Conservation (phyloP, 64 coral and sea anemone species). For the Stylophora pistillata region DNA sequence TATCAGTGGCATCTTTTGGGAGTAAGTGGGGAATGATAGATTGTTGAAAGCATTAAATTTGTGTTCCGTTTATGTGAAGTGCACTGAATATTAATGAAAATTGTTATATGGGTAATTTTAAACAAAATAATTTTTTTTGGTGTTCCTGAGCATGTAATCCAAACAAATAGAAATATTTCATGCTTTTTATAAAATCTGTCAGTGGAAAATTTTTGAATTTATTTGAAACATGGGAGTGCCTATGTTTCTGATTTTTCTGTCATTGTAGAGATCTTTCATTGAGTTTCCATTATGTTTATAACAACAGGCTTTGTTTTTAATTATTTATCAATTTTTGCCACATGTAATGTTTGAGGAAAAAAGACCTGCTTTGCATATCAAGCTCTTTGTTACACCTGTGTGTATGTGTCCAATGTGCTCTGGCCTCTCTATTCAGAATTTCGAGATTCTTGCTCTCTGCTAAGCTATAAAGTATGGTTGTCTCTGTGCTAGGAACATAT, state of each 20-base stretch:
- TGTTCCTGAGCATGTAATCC: too few species aligned
- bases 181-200: not conserved
- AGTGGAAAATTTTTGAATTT: not conserved
- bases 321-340: constrained; percentile 24
- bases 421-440: not conserved
- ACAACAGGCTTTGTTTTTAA: not conserved
- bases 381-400: constrained; percentile 2
- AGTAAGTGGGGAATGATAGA: too few species aligned
- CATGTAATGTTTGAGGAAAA: not conserved
- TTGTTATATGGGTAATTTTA: too few species aligned
- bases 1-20: too few species aligned
- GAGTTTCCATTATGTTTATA: not conserved
- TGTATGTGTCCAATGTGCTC: not conserved
- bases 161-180: too few species aligned
- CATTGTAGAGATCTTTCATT: not conserved
- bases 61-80: too few species aligned
- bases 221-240: not conserved
- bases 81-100: too few species aligned
- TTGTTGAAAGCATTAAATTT: too few species aligned
- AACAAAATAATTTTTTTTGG: too few species aligned
- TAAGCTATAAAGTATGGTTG: not conserved
- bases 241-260: not conserved
- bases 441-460: not conserved
- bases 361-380: not conserved
- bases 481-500: constrained; percentile 46